Evolutionary conservation across 2,888 invertebrate genomes (phyloP).

Genomic region (Heliothis peltigera): DNA sequence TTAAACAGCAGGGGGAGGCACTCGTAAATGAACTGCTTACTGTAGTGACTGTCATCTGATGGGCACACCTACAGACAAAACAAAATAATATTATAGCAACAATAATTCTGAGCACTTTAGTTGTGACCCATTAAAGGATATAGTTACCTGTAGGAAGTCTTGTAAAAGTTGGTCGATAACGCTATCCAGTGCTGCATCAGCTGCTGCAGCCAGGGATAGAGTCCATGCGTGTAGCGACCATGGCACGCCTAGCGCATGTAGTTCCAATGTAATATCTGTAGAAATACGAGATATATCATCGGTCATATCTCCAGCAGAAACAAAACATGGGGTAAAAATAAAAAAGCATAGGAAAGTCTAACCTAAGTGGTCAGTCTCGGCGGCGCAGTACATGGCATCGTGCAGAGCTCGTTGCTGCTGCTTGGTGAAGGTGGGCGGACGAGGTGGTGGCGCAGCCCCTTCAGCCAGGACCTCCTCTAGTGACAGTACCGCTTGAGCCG

Average conservation of each 20-base stretch:
- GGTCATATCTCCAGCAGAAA: too few relatives aligned
- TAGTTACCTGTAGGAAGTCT: slow-evolving; percentile 95
- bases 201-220: slow-evolving; percentile 95
- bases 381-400: slow-evolving; percentile 98
- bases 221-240: slow-evolving; percentile 99
- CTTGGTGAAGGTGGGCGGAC: slow-evolving; percentile 91
- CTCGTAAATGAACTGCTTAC: slow-evolving; percentile 96
- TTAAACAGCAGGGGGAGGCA: slow-evolving; percentile 96
- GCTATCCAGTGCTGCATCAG: slow-evolving; percentile 94
- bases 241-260: slow-evolving; percentile 95
- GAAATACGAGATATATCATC: background rate
- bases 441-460: slow-evolving; percentile 87
- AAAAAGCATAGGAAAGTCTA: slow-evolving; percentile 27
- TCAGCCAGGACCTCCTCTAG: slow-evolving; percentile 97
- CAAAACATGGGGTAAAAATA: background rate
- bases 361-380: slow-evolving; percentile 97
- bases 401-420: slow-evolving; percentile 95
- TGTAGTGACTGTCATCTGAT: slow-evolving; percentile 93
- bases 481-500: slow-evolving; percentile 93
- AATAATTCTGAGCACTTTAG: too few relatives aligned
- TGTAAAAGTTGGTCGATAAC: slow-evolving; percentile 96
- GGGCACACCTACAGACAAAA: slow-evolving; percentile 92
- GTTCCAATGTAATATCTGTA: slow-evolving; percentile 95
- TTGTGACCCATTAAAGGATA: too few relatives aligned
- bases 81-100: too few relatives aligned